Conservation (phyloP, 2,888 invertebrate genomes). For the Erebia palarica region DNA sequence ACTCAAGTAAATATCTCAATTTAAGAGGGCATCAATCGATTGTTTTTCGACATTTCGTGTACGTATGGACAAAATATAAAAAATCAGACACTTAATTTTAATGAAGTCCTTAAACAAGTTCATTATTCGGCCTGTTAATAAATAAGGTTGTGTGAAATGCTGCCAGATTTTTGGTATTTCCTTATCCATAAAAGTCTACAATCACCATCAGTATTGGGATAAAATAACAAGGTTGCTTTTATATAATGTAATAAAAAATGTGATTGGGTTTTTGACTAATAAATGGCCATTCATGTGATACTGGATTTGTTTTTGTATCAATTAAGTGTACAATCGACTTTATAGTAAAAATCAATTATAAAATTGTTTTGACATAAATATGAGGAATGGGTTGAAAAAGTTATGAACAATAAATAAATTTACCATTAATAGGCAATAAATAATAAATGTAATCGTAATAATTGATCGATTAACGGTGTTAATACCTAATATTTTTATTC, state of each 20-base stretch:
- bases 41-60: too few species aligned
- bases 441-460: slow-evolving; percentile 14
- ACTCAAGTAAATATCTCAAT: too few species aligned
- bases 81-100: too few species aligned
- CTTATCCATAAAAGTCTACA: neutral
- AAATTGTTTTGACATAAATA: slow-evolving; percentile 23
- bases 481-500: neutral
- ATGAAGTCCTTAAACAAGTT: too few species aligned
- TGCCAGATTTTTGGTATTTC: neutral
- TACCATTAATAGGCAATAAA: slow-evolving; percentile 15
- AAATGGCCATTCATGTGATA: neutral
- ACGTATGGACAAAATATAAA: too few species aligned
- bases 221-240: neutral
- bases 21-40: too few species aligned
- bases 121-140: too few species aligned
- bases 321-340: neutral
- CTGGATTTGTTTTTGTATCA: neutral
- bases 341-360: slow-evolving; percentile 11
- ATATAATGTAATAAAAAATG: too few species aligned
- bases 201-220: neutral
- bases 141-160: neutral
- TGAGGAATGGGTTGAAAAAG: slow-evolving; percentile 18
- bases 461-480: slow-evolving; percentile 3
- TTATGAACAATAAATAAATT: slow-evolving; percentile 15
- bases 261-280: neutral